Conservation (phyloP, 2,113 vertebrate species). For the Fregata magnificens region DNA sequence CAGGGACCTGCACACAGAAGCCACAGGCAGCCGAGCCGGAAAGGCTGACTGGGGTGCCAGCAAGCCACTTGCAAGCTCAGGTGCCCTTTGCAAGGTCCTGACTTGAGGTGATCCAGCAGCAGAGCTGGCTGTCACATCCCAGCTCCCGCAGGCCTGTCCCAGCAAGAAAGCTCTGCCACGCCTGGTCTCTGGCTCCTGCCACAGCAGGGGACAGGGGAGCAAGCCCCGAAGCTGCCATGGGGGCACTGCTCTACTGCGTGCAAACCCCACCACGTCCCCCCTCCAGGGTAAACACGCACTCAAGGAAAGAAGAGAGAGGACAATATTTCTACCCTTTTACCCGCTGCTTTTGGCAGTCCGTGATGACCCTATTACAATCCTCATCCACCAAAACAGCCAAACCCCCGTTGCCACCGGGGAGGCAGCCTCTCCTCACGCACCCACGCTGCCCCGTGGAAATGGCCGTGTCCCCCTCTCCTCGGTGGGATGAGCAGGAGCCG, state of each 20-base stretch:
- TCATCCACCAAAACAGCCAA: neutral
- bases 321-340: neutral
- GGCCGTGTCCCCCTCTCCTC: rapidly evolving
- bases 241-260: rapidly evolving
- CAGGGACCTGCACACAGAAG: neutral
- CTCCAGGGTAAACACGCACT: no score
- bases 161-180: rapidly evolving
- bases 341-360: no score
- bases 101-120: rapidly evolving
- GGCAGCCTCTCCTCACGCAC: neutral
- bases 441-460: rapidly evolving
- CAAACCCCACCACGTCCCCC: neutral
- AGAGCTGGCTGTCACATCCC: neutral
- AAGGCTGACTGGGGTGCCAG: neutral
- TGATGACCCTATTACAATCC: neutral
- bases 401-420: rapidly evolving
- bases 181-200: neutral
- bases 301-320: no score
- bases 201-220: neutral
- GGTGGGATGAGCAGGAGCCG: neutral
- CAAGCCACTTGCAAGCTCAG: rapidly evolving
- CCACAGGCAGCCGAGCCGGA: rapidly evolving
- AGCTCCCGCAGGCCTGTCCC: neutral
- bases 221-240: neutral
- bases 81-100: neutral